Conservation (phyloP, 1,140 invertebrate species). For the Ganaspis sp. region DNA sequence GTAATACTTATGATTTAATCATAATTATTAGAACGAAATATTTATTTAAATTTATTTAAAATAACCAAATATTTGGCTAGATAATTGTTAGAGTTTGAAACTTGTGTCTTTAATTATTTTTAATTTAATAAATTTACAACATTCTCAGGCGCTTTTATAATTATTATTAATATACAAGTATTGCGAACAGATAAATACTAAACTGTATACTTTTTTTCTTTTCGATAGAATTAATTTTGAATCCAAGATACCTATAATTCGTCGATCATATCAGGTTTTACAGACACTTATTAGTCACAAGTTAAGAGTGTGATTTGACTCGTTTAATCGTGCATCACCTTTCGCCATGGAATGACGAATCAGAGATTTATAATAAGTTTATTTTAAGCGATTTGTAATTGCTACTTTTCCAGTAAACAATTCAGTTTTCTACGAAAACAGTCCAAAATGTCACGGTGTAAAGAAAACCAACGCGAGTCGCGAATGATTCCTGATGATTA, state of each 20-base stretch:
- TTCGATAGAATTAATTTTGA: background rate
- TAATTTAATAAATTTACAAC: no score
- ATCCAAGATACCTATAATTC: background rate
- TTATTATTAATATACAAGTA: no score
- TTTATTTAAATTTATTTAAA: no score
- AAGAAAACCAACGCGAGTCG: conserved; percentile 32
- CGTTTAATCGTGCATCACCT: conserved; percentile 11
- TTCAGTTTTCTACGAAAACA: background rate
- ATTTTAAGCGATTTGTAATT: background rate
- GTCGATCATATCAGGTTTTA: conserved; percentile 46
- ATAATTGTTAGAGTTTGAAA: no score
- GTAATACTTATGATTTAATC: no score
- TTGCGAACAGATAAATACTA: no score
- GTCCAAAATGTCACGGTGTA: conserved; percentile 43
- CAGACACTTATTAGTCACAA: conserved; percentile 48
- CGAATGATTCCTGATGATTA: conserved; percentile 52
- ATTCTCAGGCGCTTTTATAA: no score
- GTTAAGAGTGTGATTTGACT: background rate
- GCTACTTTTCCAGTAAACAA: background rate
- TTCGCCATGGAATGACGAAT: background rate
- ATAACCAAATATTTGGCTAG: no score
- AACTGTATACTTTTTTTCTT: no score
- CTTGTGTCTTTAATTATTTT: no score
- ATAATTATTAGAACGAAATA: no score
- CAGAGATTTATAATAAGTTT: background rate